Conservation (phyloP, 2,113 vertebrate genomes). For the Myotis lucifugus region DNA sequence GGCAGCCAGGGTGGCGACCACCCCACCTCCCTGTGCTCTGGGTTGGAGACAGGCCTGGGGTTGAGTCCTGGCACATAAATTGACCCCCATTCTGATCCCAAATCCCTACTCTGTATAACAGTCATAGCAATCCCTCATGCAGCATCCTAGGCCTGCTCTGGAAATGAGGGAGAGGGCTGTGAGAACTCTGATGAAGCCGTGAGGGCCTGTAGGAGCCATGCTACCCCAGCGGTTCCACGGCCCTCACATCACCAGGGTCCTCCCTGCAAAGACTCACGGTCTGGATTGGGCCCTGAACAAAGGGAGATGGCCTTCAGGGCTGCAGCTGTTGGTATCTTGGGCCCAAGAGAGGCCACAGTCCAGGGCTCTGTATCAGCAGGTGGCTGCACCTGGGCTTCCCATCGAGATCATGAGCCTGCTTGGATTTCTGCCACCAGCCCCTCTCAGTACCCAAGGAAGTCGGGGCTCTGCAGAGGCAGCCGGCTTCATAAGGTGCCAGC, state of each 20-base stretch:
- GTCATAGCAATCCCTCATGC: no score
- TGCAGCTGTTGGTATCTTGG: not conserved
- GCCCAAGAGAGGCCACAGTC: not conserved
- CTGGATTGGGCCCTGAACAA: not conserved
- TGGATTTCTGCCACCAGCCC: not conserved
- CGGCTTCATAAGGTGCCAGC: not conserved
- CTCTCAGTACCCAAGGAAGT: not conserved
- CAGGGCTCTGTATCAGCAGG: not conserved
- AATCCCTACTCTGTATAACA: no score
- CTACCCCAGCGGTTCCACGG: not conserved
- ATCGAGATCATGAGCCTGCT: not conserved
- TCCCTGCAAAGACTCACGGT: not conserved
- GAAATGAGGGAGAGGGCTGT: not conserved
- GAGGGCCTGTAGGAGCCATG: not conserved
- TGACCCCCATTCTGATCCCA: not conserved
- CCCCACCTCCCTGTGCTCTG: not conserved
- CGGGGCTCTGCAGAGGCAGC: no score
- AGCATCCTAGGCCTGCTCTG: not conserved
- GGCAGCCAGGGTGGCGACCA: no score
- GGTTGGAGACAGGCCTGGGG: not conserved
- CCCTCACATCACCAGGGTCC: not conserved
- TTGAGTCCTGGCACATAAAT: not conserved
- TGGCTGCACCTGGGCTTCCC: not conserved
- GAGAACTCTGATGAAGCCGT: not conserved
- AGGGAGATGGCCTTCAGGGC: not conserved